Evolutionary conservation across 37 sponge, comb jelly and placozoan species (phyloP).

Genomic region (Halichondria panicea): DNA sequence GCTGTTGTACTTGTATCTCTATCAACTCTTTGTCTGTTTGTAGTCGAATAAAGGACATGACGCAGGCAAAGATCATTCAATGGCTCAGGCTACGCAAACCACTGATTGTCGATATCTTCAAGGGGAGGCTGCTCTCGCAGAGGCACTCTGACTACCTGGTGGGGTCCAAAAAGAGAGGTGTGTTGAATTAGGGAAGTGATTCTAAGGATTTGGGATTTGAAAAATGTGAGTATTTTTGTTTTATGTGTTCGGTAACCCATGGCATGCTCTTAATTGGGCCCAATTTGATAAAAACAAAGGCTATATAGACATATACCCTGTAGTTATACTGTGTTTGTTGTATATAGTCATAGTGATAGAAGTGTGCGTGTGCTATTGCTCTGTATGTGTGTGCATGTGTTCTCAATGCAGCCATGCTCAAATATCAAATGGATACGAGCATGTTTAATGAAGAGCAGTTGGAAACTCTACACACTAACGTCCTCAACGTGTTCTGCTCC

Average conservation of each 20-base stretch:
- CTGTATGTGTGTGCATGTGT: neutral
- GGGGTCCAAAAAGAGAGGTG: constrained; percentile 36
- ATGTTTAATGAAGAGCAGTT: constrained; percentile 41
- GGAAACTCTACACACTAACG: constrained; percentile 3
- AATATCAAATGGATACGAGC: neutral
- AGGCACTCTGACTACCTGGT: constrained; percentile 33
- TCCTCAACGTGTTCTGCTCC: constrained; percentile 47
- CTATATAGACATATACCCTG: neutral
- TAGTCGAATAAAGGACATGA: constrained; percentile 22
- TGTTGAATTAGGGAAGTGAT: neutral
- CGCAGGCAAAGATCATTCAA: neutral
- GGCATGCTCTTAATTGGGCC: neutral
- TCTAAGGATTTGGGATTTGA: no score
- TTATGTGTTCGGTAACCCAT: no score
- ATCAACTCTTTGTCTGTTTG: neutral
- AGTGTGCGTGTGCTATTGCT: neutral
- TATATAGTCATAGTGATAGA: neutral
- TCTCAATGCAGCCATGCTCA: constrained; percentile 21
- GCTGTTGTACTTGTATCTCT: no score
- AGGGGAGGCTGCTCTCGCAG: constrained; percentile 23
- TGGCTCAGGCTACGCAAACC: constrained; percentile 29
- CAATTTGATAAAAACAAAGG: neutral
- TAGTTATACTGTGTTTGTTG: neutral
- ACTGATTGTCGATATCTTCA: constrained; percentile 32
- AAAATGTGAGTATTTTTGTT: no score